Percentiles rank a stretch among this genome's conserved stretches.
Conservation (phyloP, 1,140 invertebrate genomes). For the Homarus americanus region DNA sequence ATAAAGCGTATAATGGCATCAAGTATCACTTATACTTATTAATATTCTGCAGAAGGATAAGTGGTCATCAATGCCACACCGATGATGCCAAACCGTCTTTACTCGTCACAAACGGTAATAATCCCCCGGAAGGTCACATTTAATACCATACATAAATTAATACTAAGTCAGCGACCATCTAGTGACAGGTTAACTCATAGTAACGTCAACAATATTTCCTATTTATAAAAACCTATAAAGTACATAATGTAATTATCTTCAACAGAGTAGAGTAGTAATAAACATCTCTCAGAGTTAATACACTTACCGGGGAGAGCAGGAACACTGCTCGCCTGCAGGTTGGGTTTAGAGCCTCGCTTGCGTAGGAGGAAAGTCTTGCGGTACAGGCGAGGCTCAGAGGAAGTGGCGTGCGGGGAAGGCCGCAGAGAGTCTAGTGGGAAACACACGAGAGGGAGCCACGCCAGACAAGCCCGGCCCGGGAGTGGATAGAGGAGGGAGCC, state of each 20-base stretch:
- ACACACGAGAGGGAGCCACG: slow-evolving; percentile 54
- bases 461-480: slow-evolving; percentile 57
- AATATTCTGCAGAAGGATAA: not conserved
- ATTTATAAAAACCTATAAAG: not conserved
- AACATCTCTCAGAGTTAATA: not conserved
- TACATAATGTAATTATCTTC: not conserved
- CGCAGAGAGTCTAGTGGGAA: slow-evolving; percentile 62
- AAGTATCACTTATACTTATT: not conserved
- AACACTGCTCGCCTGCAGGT: slow-evolving; percentile 62
- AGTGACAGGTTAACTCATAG: not conserved
- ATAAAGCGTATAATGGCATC: not conserved
- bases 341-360: slow-evolving; percentile 64
- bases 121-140: too few relatives aligned
- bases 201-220: not conserved
- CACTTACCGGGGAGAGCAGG: slow-evolving; percentile 62
- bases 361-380: slow-evolving; percentile 67
- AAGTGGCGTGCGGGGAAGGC: slow-evolving; percentile 56
- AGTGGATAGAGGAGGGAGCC: slow-evolving; percentile 41
- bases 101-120: not conserved
- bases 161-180: not conserved
- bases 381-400: slow-evolving; percentile 70
- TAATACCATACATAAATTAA: not conserved
- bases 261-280: not conserved
- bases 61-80: not conserved
- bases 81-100: not conserved